Conservation (phyloP, 1,140 invertebrate species). For the Ostrea denselamellosa region DNA sequence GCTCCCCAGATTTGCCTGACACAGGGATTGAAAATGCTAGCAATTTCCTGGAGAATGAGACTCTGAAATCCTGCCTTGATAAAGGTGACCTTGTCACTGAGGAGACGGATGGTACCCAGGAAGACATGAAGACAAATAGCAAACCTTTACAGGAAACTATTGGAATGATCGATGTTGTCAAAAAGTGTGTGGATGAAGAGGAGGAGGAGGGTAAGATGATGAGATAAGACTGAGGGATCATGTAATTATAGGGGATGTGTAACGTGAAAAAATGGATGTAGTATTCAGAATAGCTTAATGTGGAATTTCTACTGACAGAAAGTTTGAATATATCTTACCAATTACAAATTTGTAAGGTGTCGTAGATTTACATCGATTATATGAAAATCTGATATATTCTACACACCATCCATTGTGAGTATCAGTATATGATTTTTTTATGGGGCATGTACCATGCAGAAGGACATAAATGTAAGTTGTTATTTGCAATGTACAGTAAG, state of each 20-base stretch:
- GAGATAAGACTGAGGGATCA: not conserved
- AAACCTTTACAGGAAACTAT: conserved; percentile 77
- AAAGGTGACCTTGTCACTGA: conserved; percentile 42
- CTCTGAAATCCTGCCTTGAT: conserved; percentile 58
- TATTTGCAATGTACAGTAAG: too few relatives aligned
- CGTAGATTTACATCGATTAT: too few relatives aligned
- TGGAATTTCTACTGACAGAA: too few relatives aligned
- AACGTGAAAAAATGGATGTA: too few relatives aligned
- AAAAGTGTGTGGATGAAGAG: conserved; percentile 73
- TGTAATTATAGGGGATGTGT: not conserved
- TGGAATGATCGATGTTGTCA: conserved; percentile 75
- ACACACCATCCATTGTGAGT: too few relatives aligned
- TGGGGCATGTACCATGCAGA: too few relatives aligned
- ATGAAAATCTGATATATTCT: too few relatives aligned
- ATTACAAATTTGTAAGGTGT: too few relatives aligned
- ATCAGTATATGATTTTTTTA: too few relatives aligned
- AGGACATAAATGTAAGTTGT: too few relatives aligned
- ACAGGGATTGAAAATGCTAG: conserved; percentile 4
- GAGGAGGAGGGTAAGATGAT: conserved; percentile 20
- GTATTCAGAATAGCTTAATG: too few relatives aligned
- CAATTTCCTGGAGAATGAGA: conserved; percentile 59
- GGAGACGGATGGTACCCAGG: not conserved
- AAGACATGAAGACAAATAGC: conserved; percentile 11
- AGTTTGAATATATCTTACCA: too few relatives aligned
- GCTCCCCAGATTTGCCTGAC: not conserved